These are phyloP conservation scores for Upupa epops DNA, from an alignment of 2,113 vertebrate genomes.

Conservation along the genomic window DNA sequence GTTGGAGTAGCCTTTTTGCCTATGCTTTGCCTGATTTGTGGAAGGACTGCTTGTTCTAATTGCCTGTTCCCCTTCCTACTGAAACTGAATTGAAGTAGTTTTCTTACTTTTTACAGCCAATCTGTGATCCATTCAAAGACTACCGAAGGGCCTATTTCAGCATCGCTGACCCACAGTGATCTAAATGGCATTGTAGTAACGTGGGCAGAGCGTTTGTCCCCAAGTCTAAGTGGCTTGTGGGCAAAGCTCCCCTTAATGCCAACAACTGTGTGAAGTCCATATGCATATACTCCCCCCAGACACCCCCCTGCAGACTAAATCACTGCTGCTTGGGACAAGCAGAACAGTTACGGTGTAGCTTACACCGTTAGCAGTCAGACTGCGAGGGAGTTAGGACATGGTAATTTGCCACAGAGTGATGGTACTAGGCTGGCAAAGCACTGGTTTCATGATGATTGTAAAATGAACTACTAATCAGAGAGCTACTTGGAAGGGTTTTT, in stretches of 20 bases:
- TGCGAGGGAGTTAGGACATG: background rate
- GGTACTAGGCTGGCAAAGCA: constrained; percentile 14
- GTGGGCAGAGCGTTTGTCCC: background rate
- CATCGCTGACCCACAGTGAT: constrained; percentile 28
- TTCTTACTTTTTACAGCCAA: constrained; percentile 77
- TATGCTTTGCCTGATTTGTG: constrained; percentile 80
- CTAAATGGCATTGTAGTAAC: background rate
- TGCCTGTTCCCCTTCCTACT: constrained; percentile 78
- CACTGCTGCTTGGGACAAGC: background rate
- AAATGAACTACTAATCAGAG: background rate
- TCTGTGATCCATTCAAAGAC: constrained; percentile 85
- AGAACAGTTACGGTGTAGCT: background rate
- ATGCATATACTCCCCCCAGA: background rate
- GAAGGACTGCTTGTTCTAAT: constrained; percentile 81
- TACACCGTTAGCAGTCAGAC: background rate
- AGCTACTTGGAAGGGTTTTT: constrained; percentile 11
- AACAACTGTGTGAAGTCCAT: background rate
- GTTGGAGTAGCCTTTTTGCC: constrained; percentile 83
- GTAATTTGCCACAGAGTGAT: background rate
- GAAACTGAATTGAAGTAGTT: constrained; percentile 74
- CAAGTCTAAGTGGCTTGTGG: constrained; percentile 39
- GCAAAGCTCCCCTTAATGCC: constrained; percentile 6
- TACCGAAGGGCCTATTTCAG: constrained; percentile 76
- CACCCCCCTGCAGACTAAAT: background rate
- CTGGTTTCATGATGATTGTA: background rate